phyloP scores from a whole-genome alignment of 2,113 vertebrate genomes.

The Spheniscus mendiculus region DNA sequence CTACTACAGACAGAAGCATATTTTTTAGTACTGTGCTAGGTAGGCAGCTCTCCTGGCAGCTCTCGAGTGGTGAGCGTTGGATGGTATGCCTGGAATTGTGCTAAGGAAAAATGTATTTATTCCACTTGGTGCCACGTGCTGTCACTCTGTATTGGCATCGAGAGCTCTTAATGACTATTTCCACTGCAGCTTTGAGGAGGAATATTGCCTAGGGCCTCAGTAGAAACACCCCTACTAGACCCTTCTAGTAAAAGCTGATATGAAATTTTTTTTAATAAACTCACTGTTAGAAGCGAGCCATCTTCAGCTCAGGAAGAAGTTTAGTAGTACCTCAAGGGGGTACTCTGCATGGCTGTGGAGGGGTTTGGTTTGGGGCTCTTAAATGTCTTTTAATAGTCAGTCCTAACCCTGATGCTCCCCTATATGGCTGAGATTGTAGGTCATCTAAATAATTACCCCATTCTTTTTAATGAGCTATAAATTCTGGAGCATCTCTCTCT shows the following conservation, averaged over 20 bases:
- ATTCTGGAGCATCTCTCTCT: neutral
- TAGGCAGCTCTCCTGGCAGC: neutral
- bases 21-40: neutral
- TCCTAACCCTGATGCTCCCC: neutral
- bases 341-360: neutral
- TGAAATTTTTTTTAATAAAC: neutral
- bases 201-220: neutral
- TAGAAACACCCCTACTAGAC: neutral
- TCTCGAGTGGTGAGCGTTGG: neutral
- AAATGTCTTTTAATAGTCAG: neutral
- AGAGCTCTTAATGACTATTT: neutral
- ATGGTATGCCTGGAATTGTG: neutral
- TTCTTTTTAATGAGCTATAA: neutral
- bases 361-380: neutral
- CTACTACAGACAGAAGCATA: neutral
- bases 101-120: neutral
- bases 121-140: neutral
- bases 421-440: neutral
- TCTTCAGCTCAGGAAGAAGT: neutral
- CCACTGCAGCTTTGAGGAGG: neutral
- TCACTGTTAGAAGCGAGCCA: neutral
- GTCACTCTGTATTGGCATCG: rapidly evolving
- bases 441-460: neutral
- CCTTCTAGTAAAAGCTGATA: neutral
- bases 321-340: neutral